phyloP scores from a whole-genome alignment of 2,888 invertebrate genomes.

The Pollenia amentaria region DNA sequence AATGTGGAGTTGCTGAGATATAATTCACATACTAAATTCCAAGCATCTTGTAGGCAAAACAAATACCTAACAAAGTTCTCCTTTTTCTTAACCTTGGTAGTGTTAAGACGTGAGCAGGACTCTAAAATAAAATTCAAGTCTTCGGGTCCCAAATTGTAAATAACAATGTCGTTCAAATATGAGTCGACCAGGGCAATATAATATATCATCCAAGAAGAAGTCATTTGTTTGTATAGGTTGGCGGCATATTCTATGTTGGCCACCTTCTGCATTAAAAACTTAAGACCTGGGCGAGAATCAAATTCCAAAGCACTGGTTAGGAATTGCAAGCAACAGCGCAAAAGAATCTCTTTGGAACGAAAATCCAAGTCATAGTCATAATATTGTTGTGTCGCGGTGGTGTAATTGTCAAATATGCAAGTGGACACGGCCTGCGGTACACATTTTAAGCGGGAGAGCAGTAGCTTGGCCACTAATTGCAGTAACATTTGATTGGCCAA shows the following conservation, averaged over 20 bases:
- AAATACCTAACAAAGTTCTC: constrained; percentile 87
- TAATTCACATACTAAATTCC: constrained; percentile 87
- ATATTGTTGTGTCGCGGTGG: constrained; percentile 84
- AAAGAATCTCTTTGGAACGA: constrained; percentile 87
- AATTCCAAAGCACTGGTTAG: constrained; percentile 93
- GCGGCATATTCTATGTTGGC: constrained; percentile 94
- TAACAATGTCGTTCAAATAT: constrained; percentile 89
- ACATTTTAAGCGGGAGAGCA: constrained; percentile 91
- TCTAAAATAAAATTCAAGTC: constrained; percentile 88
- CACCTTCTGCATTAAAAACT: constrained; percentile 97
- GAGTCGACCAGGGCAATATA: constrained; percentile 94
- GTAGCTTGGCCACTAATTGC: constrained; percentile 94
- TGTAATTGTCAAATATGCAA: constrained; percentile 84
- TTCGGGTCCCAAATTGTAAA: constrained; percentile 87
- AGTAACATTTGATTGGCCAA: constrained; percentile 96
- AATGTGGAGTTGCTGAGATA: constrained; percentile 85
- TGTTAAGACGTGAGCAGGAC: constrained; percentile 86
- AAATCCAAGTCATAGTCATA: constrained; percentile 84
- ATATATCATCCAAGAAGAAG: constrained; percentile 95
- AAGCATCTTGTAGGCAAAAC: constrained; percentile 87
- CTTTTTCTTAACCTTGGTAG: constrained; percentile 85
- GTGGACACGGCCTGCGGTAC: constrained; percentile 86
- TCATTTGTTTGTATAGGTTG: constrained; percentile 96
- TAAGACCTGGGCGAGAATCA: constrained; percentile 95
- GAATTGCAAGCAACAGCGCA: constrained; percentile 92